phyloP scores from a whole-genome alignment of 1,140 invertebrate genomes.

The Aphelinus certus region DNA sequence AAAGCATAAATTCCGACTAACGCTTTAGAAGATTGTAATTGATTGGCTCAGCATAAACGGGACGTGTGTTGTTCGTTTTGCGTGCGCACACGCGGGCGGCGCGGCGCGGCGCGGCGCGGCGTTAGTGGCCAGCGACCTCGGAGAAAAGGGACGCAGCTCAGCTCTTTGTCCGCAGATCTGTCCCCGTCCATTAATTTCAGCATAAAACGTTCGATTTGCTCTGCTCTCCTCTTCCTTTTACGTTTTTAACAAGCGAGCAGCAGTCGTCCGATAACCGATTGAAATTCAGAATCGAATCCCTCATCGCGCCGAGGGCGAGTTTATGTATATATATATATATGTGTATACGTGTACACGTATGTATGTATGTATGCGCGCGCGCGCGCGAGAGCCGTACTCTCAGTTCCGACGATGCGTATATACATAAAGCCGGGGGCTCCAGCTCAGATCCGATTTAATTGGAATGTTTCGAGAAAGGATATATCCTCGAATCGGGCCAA shows the following conservation, averaged over 20 bases:
- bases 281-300: constrained; percentile 40
- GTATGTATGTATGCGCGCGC: neutral
- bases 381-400: too few relatives aligned
- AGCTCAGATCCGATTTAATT: constrained; percentile 27
- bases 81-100: too few relatives aligned
- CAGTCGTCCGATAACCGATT: constrained; percentile 33
- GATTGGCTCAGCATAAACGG: too few relatives aligned
- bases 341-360: neutral
- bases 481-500: constrained; percentile 28
- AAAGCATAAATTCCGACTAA: constrained; percentile 6
- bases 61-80: too few relatives aligned
- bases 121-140: too few relatives aligned
- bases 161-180: constrained; percentile 18
- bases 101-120: too few relatives aligned
- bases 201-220: constrained; percentile 25
- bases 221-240: constrained; percentile 32
- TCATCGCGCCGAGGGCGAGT: constrained; percentile 24
- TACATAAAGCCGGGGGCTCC: neutral
- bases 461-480: constrained; percentile 39
- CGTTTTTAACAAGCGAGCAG: constrained; percentile 28
- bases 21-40: neutral
- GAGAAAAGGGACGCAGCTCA: neutral
- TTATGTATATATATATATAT: neutral
- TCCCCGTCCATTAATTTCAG: constrained; percentile 27
- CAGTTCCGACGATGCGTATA: neutral